These are phyloP conservation scores for Conops quadrifasciatus DNA, from an alignment of 2,888 invertebrate genomes.

Conservation along the genomic window DNA sequence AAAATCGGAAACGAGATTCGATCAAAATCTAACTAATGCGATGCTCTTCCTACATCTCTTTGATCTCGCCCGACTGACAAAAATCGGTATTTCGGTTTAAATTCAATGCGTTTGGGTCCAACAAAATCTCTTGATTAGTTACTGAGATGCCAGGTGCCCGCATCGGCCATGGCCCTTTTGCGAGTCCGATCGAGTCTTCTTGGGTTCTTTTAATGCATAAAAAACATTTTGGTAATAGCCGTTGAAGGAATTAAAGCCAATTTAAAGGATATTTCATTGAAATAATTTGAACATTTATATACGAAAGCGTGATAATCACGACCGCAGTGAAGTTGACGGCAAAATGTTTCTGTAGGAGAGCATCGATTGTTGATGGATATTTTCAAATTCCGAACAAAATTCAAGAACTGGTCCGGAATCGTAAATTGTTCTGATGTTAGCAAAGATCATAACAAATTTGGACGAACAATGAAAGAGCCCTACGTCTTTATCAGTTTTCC, in stretches of 20 bases:
- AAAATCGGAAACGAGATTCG: constrained; percentile 55
- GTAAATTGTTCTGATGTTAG: no score
- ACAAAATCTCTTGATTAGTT: background rate
- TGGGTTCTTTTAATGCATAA: no score
- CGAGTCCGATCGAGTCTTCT: no score
- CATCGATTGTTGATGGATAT: no score
- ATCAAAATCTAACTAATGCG: constrained; percentile 40
- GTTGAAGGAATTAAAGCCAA: constrained; percentile 56
- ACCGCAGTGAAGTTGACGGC: no score
- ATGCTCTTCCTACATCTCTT: constrained; percentile 42
- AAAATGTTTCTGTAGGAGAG: no score
- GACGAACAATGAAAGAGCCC: no score
- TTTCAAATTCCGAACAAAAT: no score
- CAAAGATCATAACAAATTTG: no score
- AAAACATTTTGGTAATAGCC: constrained; percentile 39
- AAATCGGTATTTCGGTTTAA: constrained; percentile 12
- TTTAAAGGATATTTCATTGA: constrained; percentile 48
- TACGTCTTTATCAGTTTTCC: no score
- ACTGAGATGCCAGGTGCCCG: constrained; percentile 5
- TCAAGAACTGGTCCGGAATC: no score
- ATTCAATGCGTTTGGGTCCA: constrained; percentile 11
- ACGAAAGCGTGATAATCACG: background rate
- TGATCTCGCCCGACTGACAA: constrained; percentile 50
- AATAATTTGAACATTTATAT: background rate
- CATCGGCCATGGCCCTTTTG: no score